Evolutionary conservation across 2,888 invertebrate genomes (phyloP), one percentile per base, ranked within the genome.

Genomic region (Drosophila birchii): DNA sequence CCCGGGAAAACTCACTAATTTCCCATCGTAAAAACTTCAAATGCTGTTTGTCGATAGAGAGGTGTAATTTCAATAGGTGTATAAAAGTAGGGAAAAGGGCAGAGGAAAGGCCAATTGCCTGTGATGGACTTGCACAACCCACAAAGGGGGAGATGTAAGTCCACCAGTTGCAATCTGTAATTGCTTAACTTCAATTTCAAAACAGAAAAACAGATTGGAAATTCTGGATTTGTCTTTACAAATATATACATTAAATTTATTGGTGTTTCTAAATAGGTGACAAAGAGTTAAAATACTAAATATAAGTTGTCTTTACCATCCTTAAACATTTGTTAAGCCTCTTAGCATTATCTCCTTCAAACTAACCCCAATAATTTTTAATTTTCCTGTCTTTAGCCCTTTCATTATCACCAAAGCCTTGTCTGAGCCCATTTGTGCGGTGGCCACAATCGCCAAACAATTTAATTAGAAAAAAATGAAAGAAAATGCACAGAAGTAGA

Each of bases 11-110:
- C 57, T 61, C 76, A 62, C 76, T 75, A 76, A 76, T 76, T 75
- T 76, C 54, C 51, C 54, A 62, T 76, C 76, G 75, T 75, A 76
- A 76, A 72, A 75, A 75, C 61, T 76, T 71, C 56, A 75, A 76
- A 59, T 76, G 57, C 58, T 44, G 20, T 62, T 76, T 76, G 55
- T 58, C 71, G 71, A 62, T 49, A 18, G 47, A 41, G 47, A 47
- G 62, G 51, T 54, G 62, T 71, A 61, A 71, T 61, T 76, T 75
- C 56, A 74, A 61, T 44, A 41, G 45, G 41, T 54, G 54, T 23
- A 47, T 47, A 41, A 23, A 73, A 62, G 26, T 29, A 7, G 47
- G 32, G 14, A 32, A 41, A 67, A 39, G 20, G 3, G 16, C 34
- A 51, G 34, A 16, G 34, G 20, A 34, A 51, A 20, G 51, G 20